Conservation (phyloP, 2,113 vertebrate species). For the Aptenodytes forsteri region DNA sequence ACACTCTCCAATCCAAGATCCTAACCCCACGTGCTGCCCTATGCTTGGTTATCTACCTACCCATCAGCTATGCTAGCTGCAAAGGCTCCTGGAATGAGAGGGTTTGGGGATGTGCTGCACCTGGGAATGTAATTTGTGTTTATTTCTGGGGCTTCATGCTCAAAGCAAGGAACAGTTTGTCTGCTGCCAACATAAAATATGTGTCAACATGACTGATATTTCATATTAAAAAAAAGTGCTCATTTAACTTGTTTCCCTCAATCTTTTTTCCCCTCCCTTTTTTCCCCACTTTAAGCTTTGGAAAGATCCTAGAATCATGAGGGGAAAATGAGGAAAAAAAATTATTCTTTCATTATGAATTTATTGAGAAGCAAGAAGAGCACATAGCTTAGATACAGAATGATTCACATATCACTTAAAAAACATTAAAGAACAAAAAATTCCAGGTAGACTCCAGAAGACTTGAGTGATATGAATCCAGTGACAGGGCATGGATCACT, state of each 20-base stretch:
- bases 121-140: not conserved
- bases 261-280: not conserved
- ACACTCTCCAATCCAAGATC: not conserved
- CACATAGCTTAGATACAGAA: not conserved
- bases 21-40: not conserved
- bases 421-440: not conserved
- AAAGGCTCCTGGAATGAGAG: not conserved
- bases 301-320: not conserved
- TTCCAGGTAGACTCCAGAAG: not conserved
- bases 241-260: not conserved
- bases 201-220: not conserved
- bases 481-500: not conserved
- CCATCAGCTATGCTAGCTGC: not conserved
- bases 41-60: not conserved
- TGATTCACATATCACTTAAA: not conserved
- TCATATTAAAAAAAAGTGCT: not conserved
- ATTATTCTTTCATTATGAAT: not conserved
- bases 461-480: not conserved
- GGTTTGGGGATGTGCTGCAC: not conserved
- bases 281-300: not conserved
- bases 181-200: not conserved
- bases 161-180: not conserved
- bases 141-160: not conserved
- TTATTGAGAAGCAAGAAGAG: constrained; percentile 33
- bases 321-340: not conserved